A percentile compares a stretch with the other conserved stretches of the same genome.
Conservation (phyloP, 2,797 vertebrate species). For the Tragelaphus eurycerus region DNA sequence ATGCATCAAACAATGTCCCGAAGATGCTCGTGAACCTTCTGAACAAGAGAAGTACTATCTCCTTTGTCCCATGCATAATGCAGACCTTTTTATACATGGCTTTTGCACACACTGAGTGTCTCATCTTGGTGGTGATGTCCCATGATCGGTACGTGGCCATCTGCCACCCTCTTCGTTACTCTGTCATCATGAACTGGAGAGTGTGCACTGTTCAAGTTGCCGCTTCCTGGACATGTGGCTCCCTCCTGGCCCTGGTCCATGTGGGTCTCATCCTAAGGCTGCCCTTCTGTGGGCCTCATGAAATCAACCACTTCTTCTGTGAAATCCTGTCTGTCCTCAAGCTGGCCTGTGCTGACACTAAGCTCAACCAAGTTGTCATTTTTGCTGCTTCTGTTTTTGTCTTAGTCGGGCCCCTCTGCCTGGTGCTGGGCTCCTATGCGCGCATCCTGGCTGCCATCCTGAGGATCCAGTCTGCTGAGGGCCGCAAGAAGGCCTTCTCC, state of each 20-base stretch:
- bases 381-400: constrained; percentile 66
- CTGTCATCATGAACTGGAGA: constrained; percentile 49
- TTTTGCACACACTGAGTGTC: constrained; percentile 65
- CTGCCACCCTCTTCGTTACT: constrained; percentile 41
- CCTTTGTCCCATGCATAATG: constrained; percentile 46
- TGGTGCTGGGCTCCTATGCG: constrained; percentile 53
- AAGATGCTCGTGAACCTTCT: constrained; percentile 65
- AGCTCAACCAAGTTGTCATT: constrained; percentile 63
- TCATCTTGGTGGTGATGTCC: constrained; percentile 66
- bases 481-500: constrained; percentile 65
- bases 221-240: constrained; percentile 39
- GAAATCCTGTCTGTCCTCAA: constrained; percentile 72
- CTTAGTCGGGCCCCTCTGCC: constrained; percentile 59
- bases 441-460: constrained; percentile 41
- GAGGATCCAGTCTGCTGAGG: constrained; percentile 29
- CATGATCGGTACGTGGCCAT: constrained; percentile 55
- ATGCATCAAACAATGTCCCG: constrained; percentile 69
- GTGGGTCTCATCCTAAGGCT: constrained; percentile 15
- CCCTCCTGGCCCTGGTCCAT: constrained; percentile 53
- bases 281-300: not conserved
- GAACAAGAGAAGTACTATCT: constrained; percentile 30
- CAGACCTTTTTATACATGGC: constrained; percentile 71
- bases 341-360: constrained; percentile 59
- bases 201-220: not conserved
- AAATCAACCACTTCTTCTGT: constrained; percentile 69